Base-by-base conservation (phyloP, 1,140 invertebrate genomes). In the Camponotus floridanus region DNA sequence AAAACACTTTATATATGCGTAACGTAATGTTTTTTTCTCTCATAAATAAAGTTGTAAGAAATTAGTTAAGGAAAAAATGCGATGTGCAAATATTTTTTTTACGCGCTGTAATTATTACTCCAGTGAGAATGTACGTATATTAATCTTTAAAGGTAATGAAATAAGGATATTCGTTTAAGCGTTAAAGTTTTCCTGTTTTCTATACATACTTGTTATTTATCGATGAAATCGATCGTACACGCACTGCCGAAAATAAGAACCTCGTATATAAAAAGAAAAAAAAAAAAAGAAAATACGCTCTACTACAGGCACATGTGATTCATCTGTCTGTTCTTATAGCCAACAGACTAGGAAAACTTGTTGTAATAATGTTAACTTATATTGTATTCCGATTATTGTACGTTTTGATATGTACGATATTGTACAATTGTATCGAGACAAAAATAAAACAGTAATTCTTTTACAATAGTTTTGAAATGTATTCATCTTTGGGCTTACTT, bases 51-150 rank as follows among this genome's bases (percentile, higher is more conserved):
- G 1, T 76, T 15, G 62, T 39, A 26, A n/a, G 0, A 7, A 67
- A 51, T 65, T 57, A 68, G 45, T n/a, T 11, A 6, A 70, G 26
- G n/a, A 11, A 57, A 45, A 26, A 2, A 65, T 21, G 11, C 6
- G 42, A 65, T 31, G 26, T 31, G 42, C 42, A 31, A 78, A 48
- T 15, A 31, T 21, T 42, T 78, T 78, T 42, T 15, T 76, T 4
- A 33, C 39, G 9, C 15, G n/a, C 2, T 39, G 11, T 59, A 76
- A 61, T 59, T 61, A 18, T 74, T 36, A n/a, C 71, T 33, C 80
- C 83, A 90, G 84, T 89, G 42, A 76, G 0, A 88, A 87, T 51
- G 48, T 88, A 87, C 65, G 48, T 90, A 86, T 57, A 61, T 90
- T 86, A 21, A 51, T 51, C 4, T 68, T 65, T 85, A 71, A 4